Evolutionary conservation across 1,140 invertebrate genomes (phyloP).

Genomic region (Probaryconus sp.): DNA sequence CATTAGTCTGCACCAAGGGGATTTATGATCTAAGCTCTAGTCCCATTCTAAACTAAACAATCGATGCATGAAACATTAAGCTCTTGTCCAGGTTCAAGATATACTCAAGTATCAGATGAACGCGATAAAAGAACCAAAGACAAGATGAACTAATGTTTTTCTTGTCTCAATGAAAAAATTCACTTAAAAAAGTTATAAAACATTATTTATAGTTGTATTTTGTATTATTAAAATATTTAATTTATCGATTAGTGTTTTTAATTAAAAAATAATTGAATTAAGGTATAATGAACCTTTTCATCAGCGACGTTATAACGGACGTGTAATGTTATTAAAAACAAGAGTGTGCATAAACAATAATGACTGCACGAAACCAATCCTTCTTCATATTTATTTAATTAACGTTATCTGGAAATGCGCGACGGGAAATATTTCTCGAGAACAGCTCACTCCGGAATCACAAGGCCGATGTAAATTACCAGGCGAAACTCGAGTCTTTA

Average conservation of each 20-base stretch:
- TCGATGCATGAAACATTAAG: slow-evolving; percentile 61
- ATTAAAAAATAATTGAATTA: too few relatives aligned
- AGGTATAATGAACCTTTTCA: too few relatives aligned
- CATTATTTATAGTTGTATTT: too few relatives aligned
- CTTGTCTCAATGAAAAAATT: too few relatives aligned
- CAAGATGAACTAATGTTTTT: too few relatives aligned
- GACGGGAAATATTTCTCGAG: slow-evolving; percentile 72
- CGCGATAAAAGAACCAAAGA: too few relatives aligned
- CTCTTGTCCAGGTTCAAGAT: slow-evolving; percentile 60
- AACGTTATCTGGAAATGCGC: slow-evolving; percentile 73
- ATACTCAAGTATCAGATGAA: slow-evolving; percentile 45
- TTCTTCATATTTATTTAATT: slow-evolving; percentile 72
- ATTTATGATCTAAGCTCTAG: slow-evolving; percentile 74
- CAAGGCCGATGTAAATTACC: slow-evolving; percentile 76
- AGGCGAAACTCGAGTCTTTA: slow-evolving; percentile 71
- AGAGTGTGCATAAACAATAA: slow-evolving; percentile 2
- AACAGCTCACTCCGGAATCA: slow-evolving; percentile 73
- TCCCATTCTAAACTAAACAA: slow-evolving; percentile 62
- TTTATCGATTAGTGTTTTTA: too few relatives aligned
- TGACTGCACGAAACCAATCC: slow-evolving; percentile 19
- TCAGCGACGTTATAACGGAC: too few relatives aligned
- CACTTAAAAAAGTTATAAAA: too few relatives aligned
- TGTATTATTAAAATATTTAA: too few relatives aligned
- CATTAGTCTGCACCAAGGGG: slow-evolving; percentile 75
- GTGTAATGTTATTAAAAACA: slow-evolving; percentile 18